Conservation (phyloP, 2,797 vertebrate genomes). For the Sphaeramia orbicularis region DNA sequence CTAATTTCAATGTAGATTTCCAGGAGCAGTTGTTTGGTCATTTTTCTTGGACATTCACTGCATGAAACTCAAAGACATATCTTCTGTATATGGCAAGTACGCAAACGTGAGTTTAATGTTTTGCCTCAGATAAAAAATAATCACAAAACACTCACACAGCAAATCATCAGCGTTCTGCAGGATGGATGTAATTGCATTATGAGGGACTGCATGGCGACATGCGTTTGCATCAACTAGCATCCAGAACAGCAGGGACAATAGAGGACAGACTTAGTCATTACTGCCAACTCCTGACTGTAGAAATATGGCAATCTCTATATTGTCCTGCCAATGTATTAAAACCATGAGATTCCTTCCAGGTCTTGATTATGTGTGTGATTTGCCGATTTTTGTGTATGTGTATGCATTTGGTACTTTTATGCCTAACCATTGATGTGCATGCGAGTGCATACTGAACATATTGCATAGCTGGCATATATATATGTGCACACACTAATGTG, state of each 20-base stretch:
- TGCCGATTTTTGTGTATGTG: slow-evolving; percentile 35
- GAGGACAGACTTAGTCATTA: slow-evolving; percentile 59
- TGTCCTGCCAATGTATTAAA: slow-evolving; percentile 79
- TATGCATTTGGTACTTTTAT: slow-evolving; percentile 15
- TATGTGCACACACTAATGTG: slow-evolving; percentile 31
- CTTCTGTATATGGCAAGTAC: slow-evolving; percentile 5
- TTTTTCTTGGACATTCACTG: not conserved
- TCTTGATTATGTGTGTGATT: slow-evolving; percentile 65
- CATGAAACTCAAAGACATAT: slow-evolving; percentile 3
- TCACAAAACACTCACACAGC: slow-evolving; percentile 6
- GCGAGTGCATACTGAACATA: slow-evolving; percentile 43
- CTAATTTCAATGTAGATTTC: not conserved
- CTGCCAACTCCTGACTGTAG: slow-evolving; percentile 78
- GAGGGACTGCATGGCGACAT: slow-evolving; percentile 24
- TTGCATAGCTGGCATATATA: slow-evolving; percentile 36
- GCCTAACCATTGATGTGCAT: slow-evolving; percentile 43
- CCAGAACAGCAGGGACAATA: slow-evolving; percentile 64
- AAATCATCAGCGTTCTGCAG: slow-evolving; percentile 23
- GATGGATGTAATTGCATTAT: slow-evolving; percentile 34
- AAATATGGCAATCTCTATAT: slow-evolving; percentile 76
- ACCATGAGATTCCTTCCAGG: slow-evolving; percentile 64
- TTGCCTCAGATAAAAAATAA: not conserved
- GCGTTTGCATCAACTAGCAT: slow-evolving; percentile 55
- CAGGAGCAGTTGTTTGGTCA: not conserved
- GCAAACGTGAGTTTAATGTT: slow-evolving; percentile 18